Evolutionary conservation across 2,797 vertebrate genomes (phyloP).

Genomic region (Limnodromus scolopaceus): DNA sequence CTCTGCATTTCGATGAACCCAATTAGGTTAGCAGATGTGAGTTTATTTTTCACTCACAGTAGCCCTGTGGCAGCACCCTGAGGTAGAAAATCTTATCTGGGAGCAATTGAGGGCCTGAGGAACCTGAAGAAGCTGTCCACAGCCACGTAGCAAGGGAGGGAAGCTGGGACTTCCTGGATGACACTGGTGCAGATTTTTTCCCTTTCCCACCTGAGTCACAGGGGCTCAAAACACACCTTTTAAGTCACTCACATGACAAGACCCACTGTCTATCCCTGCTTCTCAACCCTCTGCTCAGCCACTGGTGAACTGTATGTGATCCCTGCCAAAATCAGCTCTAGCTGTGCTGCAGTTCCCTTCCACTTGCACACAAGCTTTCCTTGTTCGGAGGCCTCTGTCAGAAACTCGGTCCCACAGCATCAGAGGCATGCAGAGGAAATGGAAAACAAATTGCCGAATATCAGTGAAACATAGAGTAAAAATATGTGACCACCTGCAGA

Average conservation of each 20-base stretch:
- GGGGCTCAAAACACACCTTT: background rate
- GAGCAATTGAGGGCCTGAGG: background rate
- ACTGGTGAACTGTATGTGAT: background rate
- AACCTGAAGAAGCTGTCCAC: background rate
- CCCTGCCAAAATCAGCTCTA: background rate
- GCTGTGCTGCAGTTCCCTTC: background rate
- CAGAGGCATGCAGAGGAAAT: background rate
- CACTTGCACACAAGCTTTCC: background rate
- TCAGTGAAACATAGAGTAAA: background rate
- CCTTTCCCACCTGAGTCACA: background rate
- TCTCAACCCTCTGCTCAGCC: background rate
- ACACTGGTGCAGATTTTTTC: background rate
- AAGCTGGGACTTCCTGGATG: background rate
- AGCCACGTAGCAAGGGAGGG: background rate
- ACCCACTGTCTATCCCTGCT: background rate
- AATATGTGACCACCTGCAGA: background rate
- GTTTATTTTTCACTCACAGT: background rate
- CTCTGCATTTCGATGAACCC: accelerated
- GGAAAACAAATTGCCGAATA: background rate
- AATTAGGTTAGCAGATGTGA: background rate
- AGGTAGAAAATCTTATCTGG: background rate
- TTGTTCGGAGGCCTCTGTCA: background rate
- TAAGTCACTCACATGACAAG: background rate
- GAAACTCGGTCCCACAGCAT: background rate
- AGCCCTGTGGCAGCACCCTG: background rate